phyloP scores from a whole-genome alignment of 2,797 vertebrate species.

The Otus scops region DNA sequence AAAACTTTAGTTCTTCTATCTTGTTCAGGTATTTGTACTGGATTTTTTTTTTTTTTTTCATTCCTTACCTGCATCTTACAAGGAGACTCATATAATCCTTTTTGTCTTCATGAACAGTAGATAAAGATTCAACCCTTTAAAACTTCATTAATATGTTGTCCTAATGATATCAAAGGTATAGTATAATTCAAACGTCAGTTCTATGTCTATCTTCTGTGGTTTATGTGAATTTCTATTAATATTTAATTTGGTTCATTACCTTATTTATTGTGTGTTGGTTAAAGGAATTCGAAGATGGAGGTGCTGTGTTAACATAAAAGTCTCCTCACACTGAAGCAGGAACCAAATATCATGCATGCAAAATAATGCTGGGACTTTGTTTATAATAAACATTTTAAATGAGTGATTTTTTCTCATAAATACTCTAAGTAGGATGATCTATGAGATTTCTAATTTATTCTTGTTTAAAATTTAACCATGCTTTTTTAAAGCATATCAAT shows the following conservation, averaged over 20 bases:
- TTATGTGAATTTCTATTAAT: constrained; percentile 69
- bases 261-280: constrained; percentile 71
- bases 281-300: constrained; percentile 58
- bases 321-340: constrained; percentile 44
- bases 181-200: constrained; percentile 41
- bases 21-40: background rate
- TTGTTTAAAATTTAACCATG: constrained; percentile 97
- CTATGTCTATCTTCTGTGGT: constrained; percentile 21
- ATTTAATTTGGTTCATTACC: constrained; percentile 68
- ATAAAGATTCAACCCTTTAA: constrained; percentile 52
- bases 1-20: background rate
- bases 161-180: constrained; percentile 56
- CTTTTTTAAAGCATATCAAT: constrained; percentile 99
- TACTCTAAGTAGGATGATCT: constrained; percentile 92
- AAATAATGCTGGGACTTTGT: constrained; percentile 74
- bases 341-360: constrained; percentile 55
- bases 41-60: background rate
- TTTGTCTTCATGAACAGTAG: constrained; percentile 24
- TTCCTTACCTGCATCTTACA: background rate
- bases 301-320: constrained; percentile 57
- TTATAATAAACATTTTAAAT: constrained; percentile 82
- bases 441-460: constrained; percentile 99
- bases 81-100: background rate
- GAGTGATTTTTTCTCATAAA: constrained; percentile 82
- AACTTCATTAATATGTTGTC: constrained; percentile 55